Percentiles rank a stretch among this genome's conserved stretches.
These are phyloP conservation scores for Semicossyphus pulcher DNA, from an alignment of 2,113 vertebrate genomes.

Conservation along the genomic window DNA sequence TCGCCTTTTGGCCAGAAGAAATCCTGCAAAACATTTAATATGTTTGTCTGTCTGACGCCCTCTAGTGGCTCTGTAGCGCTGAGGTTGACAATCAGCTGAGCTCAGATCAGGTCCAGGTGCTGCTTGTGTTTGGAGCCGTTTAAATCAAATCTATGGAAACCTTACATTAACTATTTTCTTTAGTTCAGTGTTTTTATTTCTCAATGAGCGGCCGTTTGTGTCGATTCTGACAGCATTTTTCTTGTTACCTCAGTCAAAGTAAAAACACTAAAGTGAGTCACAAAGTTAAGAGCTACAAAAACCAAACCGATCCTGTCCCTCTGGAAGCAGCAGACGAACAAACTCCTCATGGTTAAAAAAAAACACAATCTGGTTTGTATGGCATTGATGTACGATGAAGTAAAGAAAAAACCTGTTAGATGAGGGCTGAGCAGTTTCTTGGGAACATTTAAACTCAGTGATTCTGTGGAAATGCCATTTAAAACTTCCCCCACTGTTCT, in stretches of 20 bases:
- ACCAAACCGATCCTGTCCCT: conserved; percentile 55
- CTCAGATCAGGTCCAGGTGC: not conserved
- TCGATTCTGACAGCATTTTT: conserved; percentile 17
- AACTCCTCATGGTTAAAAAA: not conserved
- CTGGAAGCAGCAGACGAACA: conserved; percentile 33
- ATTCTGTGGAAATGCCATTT: conserved; percentile 3
- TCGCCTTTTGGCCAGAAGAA: not conserved
- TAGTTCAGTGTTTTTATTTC: conserved; percentile 3
- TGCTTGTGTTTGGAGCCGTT: not conserved
- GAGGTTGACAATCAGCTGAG: conserved; percentile 4
- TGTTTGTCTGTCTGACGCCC: conserved; percentile 19
- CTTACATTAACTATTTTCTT: not conserved
- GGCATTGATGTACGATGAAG: not conserved
- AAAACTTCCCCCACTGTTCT: conserved; percentile 24
- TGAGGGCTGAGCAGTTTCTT: not conserved
- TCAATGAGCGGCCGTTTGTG: not conserved
- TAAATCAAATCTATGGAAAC: too few species aligned
- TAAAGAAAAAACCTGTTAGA: not conserved
- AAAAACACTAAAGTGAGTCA: conserved; percentile 33
- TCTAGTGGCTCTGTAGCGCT: conserved; percentile 29
- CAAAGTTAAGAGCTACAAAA: conserved; percentile 50
- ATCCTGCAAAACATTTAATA: not conserved
- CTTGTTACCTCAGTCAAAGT: conserved; percentile 61
- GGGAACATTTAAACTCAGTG: not conserved
- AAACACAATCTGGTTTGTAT: not conserved